These are phyloP conservation scores for Trichopria drosophilae DNA, from an alignment of 2,888 invertebrate species.

Conservation along the genomic window DNA sequence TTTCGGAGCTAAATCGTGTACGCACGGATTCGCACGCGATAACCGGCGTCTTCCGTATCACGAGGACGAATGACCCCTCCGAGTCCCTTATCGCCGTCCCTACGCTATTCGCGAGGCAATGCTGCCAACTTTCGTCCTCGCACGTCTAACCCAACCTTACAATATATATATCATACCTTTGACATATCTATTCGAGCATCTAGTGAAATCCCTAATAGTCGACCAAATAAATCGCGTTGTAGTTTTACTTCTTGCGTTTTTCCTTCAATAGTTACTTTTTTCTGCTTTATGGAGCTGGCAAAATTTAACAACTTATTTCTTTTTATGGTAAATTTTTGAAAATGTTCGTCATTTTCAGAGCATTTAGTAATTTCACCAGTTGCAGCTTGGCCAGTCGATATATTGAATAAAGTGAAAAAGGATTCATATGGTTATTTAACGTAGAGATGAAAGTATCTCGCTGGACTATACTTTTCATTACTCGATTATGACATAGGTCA, in stretches of 20 bases:
- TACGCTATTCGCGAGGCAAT: too few relatives aligned
- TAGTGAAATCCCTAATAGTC: constrained; percentile 40
- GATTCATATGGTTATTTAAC: constrained; percentile 7
- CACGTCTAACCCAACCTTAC: too few relatives aligned
- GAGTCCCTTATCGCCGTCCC: too few relatives aligned
- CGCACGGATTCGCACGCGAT: too few relatives aligned
- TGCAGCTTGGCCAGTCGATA: constrained; percentile 3
- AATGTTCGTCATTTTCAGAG: too few relatives aligned
- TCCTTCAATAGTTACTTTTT: constrained; percentile 32
- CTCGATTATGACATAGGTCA: constrained; percentile 1
- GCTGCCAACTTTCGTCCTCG: too few relatives aligned
- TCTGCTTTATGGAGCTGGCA: constrained; percentile 26
- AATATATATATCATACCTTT: too few relatives aligned
- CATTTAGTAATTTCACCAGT: too few relatives aligned
- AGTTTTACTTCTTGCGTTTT: constrained; percentile 41
- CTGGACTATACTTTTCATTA: neutral
- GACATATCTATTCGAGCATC: too few relatives aligned
- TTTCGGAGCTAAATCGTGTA: too few relatives aligned
- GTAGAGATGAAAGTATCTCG: constrained; percentile 9
- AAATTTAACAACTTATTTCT: constrained; percentile 38
- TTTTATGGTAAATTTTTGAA: constrained; percentile 38
- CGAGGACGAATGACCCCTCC: too few relatives aligned
- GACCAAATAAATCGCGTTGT: constrained; percentile 44
- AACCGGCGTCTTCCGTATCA: too few relatives aligned
- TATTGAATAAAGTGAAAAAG: constrained; percentile 11